Base-by-base conservation (phyloP, 2,797 vertebrate genomes). In the Acipenser oxyrinchus region DNA sequence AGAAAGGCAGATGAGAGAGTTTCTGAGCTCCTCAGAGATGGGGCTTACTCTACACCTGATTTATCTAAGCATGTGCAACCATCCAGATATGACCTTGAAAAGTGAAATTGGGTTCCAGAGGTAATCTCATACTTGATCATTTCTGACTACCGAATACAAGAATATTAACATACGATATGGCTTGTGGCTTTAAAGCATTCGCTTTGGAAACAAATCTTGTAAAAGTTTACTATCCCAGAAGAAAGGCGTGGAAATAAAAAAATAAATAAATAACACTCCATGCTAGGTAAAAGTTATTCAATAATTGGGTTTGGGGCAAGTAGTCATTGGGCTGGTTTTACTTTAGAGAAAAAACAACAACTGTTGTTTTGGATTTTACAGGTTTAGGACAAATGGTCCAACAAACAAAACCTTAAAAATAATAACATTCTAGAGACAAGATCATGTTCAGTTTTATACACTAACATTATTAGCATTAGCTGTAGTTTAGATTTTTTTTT, bases 11-110 rank as follows among this genome's bases (percentile, higher is more conserved):
- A 85, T 81, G 84, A 86, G 83, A 83, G 74, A 74, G 74, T 80
- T 78, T 79, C 72, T 76, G 73, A 72, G 74, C 79, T 84, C 81
- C 81, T 84, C 75, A 66, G 84, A 85, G 82, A 84, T 79, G 71
- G 72, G 72, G 71, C 81, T 37, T 84, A 74, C 75, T 85, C 84
- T 84, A 75, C 81, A 87, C 82, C 81, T 83, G 82, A 84, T 87
- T 85, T 85, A 83, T 85, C 76, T 83, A 79, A 81, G 80, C 77
- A 78, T 79, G 73, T 74, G 69, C 73, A 85, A 69, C 74, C 71
- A 75, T 82, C 75, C 74, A 73, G 78, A 73, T 79, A 72, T 80
- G 85, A 88, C 86, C 86, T 88, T 88, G 85, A 78, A 72, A 80
- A 74, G 76, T 71, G 79, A 82, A 82, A 81, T 79, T 12, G 74